phyloP scores from a whole-genome alignment of 2,113 vertebrate species.

The Tachysurus fulvidraco region DNA sequence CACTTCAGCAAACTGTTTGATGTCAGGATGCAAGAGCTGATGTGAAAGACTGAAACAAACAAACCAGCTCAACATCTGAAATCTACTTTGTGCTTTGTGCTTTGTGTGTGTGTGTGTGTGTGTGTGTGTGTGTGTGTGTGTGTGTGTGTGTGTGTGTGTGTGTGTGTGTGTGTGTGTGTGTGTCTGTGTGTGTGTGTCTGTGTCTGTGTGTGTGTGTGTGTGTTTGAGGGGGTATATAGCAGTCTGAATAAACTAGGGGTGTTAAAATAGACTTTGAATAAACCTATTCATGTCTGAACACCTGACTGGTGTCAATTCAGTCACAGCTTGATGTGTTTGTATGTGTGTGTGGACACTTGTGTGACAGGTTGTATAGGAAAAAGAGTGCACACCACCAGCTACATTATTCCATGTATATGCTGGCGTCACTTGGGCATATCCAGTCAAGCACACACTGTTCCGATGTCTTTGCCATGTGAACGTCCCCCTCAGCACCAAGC shows the following conservation, averaged over 20 bases:
- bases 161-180: no score
- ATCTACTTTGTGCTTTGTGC: slow-evolving; percentile 25
- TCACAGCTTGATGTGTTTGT: neutral
- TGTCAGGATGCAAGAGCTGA: slow-evolving; percentile 36
- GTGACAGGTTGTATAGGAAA: slow-evolving; percentile 58
- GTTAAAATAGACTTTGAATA: slow-evolving; percentile 59
- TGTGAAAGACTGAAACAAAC: slow-evolving; percentile 13
- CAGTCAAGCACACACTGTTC: neutral
- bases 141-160: neutral
- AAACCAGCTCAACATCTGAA: slow-evolving; percentile 31
- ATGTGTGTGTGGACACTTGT: neutral
- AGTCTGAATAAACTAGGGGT: slow-evolving; percentile 64
- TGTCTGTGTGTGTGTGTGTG: neutral
- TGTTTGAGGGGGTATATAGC: neutral
- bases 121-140: neutral
- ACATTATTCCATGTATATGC: slow-evolving; percentile 27
- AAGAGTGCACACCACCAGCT: slow-evolving; percentile 17
- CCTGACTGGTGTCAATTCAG: slow-evolving; percentile 1
- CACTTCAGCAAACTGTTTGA: slow-evolving; percentile 40
- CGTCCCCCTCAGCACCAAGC: neutral
- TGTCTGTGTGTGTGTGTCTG: neutral
- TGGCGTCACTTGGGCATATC: slow-evolving; percentile 20
- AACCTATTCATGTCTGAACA: neutral
- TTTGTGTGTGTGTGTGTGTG: neutral
- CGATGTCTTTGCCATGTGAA: neutral